These are phyloP conservation scores for Hassar affinis DNA, from an alignment of 2,113 vertebrate species.

Conservation along the genomic window DNA sequence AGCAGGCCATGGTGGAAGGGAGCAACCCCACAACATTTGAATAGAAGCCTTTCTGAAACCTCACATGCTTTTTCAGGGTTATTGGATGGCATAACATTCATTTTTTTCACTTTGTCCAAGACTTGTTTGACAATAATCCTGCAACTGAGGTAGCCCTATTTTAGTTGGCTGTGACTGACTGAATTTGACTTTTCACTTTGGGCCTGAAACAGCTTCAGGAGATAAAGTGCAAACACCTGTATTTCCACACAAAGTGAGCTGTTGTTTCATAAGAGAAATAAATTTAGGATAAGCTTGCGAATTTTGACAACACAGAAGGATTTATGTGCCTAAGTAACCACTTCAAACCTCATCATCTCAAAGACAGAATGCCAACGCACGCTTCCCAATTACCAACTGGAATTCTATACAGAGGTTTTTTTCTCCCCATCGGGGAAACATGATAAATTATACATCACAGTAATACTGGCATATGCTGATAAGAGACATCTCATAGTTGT, in stretches of 20 bases:
- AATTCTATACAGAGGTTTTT: background rate
- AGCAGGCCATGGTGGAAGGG: background rate
- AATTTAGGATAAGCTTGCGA: constrained; percentile 26
- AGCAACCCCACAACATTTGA: background rate
- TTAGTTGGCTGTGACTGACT: constrained; percentile 3
- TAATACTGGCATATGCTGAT: constrained; percentile 3
- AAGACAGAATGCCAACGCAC: background rate
- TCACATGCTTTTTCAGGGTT: background rate
- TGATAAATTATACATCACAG: constrained; percentile 28
- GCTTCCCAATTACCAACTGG: background rate
- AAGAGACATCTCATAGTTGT: constrained; percentile 21
- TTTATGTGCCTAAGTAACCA: constrained; percentile 47
- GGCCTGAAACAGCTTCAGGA: background rate
- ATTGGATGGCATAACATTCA: background rate
- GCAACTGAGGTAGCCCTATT: background rate
- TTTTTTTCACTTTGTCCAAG: background rate
- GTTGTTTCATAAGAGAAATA: constrained; percentile 18
- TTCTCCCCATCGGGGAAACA: constrained; percentile 15
- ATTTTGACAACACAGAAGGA: constrained; percentile 26
- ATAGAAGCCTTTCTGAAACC: background rate
- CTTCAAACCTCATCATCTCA: constrained; percentile 33
- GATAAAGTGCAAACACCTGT: background rate
- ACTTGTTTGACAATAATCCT: background rate
- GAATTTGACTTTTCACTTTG: background rate
- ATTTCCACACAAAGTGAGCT: constrained; percentile 1